These are phyloP conservation scores for Macrostomum lignano DNA, from an alignment of 1,140 invertebrate genomes.

Conservation along the genomic window DNA sequence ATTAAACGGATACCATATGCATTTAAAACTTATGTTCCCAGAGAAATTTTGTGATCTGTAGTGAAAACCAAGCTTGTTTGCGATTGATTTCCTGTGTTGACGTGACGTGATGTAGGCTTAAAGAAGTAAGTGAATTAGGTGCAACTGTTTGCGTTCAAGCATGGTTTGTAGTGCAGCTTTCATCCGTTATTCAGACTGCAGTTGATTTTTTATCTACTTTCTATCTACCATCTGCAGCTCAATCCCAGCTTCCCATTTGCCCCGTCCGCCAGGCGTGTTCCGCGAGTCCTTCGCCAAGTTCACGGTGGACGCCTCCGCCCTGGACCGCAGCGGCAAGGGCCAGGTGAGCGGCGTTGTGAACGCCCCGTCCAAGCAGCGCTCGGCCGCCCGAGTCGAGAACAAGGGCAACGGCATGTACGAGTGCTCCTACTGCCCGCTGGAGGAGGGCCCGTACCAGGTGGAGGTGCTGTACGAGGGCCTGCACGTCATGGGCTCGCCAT, in stretches of 20 bases:
- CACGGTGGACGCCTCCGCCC: constrained; percentile 43
- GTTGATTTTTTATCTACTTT: constrained; percentile 2
- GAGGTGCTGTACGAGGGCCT: constrained; percentile 5
- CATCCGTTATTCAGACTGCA: background rate
- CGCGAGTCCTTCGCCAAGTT: constrained; percentile 52
- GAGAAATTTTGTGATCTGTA: too few relatives aligned
- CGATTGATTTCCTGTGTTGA: too few relatives aligned
- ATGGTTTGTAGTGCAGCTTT: background rate
- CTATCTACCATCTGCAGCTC: too few relatives aligned
- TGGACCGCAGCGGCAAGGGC: constrained; percentile 34
- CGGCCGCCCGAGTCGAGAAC: constrained; percentile 43
- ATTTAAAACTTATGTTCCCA: too few relatives aligned
- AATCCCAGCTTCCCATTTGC: too few relatives aligned
- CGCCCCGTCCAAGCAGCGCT: constrained; percentile 43
- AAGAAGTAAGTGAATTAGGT: too few relatives aligned
- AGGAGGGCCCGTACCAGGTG: constrained; percentile 33
- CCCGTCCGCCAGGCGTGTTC: constrained; percentile 47
- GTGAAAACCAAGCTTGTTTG: too few relatives aligned
- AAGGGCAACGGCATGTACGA: constrained; percentile 48
- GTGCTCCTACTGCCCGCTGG: constrained; percentile 52
- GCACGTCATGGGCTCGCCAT: constrained; percentile 52
- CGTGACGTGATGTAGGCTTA: too few relatives aligned
- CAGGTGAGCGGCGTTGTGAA: constrained; percentile 50
- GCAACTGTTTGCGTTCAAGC: background rate
- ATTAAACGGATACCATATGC: too few relatives aligned